phyloP scores from a whole-genome alignment of 2,888 invertebrate genomes.

The Tanaodytes sp. region DNA sequence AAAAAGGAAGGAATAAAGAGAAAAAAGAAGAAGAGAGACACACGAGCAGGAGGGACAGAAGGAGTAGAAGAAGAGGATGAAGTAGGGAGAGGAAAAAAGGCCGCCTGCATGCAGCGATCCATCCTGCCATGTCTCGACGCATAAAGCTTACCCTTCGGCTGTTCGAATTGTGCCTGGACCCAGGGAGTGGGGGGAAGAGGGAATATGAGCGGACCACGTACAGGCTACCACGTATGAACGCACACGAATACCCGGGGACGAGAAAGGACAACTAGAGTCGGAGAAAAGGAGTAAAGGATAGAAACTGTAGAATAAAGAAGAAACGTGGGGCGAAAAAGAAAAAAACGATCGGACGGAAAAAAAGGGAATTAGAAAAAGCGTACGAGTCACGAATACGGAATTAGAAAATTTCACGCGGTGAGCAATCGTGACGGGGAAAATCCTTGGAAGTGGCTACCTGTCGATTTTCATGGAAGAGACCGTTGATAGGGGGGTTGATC shows the following conservation, averaged over 20 bases:
- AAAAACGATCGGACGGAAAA: too few species aligned
- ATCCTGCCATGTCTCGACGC: slow-evolving; percentile 55
- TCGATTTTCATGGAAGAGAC: slow-evolving; percentile 66
- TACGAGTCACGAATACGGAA: slow-evolving; percentile 24
- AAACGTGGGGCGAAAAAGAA: too few species aligned
- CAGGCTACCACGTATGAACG: slow-evolving; percentile 34
- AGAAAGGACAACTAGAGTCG: slow-evolving; percentile 24
- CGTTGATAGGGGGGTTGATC: slow-evolving; percentile 8
- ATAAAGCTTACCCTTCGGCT: slow-evolving; percentile 56
- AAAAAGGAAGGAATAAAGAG: too few species aligned
- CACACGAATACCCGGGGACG: slow-evolving; percentile 7
- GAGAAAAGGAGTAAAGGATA: background rate
- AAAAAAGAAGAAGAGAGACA: slow-evolving; percentile 22
- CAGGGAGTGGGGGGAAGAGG: slow-evolving; percentile 28
- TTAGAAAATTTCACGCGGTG: slow-evolving; percentile 44
- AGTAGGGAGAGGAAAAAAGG: slow-evolving; percentile 45
- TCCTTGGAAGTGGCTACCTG: slow-evolving; percentile 63
- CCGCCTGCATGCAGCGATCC: slow-evolving; percentile 59
- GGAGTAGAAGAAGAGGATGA: slow-evolving; percentile 7
- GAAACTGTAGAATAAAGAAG: too few species aligned
- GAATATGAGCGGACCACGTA: slow-evolving; percentile 44
- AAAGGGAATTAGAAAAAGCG: slow-evolving; percentile 25
- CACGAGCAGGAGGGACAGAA: background rate
- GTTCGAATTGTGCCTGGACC: slow-evolving; percentile 47
- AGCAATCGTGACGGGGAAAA: slow-evolving; percentile 39